Evolutionary conservation across 2,797 vertebrate genomes (phyloP), one percentile per base, ranked within the genome.

Genomic region (Pteropus rufus): DNA sequence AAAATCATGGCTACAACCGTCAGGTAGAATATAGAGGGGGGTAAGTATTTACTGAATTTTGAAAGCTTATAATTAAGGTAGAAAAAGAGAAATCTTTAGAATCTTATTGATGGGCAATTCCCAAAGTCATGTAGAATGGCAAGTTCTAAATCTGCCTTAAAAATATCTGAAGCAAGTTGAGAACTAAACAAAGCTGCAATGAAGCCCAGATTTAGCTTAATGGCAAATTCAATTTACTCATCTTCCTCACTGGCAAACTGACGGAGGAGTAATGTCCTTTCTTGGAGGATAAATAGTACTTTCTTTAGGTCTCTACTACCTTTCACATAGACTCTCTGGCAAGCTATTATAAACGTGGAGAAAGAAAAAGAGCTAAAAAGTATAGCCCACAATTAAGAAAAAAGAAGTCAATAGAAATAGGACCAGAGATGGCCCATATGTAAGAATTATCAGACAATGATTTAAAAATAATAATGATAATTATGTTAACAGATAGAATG

Each of bases 71-170:
- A 31, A 49, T 31, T 36, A 54, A 18, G 2, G 26, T 62, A 31
- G 12, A 26, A 92, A 46, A 52, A 65, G 69, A 79, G 15, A 65
- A 58, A 94, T 41, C 44, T 89, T 19, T 65, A 82, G 15, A 60
- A 31, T 77, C 54, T 65, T 65, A 1, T 34, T 34, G 24, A 12
- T 67, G 21, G 41, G 10, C 16, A 58, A 12, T 36, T 62, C n/a
- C 9, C 21, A 64, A 60, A 56, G 21, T 18, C 44, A 69, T 26
- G 1, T 7, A 64, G n/a, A 58, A 14, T 52, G 24, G 34, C 76
- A 83, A 73, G 9, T 54, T 83, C 26, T 65, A 23, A 72, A 60
- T 81, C 16, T 54, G 29, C 46, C 24, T 72, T 62, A 26, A 67
- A 92, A 79, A 65, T 46, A 60, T 12, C 1, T 52, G 39, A 60